Conservation (phyloP, 2,113 vertebrate genomes). For the Spea bombifrons region DNA sequence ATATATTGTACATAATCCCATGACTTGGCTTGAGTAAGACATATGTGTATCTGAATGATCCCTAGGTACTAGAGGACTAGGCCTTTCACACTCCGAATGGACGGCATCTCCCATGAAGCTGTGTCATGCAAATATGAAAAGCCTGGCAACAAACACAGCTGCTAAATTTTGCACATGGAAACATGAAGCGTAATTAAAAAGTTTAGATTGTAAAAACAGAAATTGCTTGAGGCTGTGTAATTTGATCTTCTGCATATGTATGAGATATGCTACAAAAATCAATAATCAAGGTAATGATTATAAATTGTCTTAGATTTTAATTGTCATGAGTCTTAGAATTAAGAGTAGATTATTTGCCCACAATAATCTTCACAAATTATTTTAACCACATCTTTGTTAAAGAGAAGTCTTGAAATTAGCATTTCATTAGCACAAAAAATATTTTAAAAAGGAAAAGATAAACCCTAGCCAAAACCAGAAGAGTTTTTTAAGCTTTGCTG, state of each 20-base stretch:
- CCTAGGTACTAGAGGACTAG: too few species aligned
- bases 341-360: background rate
- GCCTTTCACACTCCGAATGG: too few species aligned
- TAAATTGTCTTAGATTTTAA: background rate
- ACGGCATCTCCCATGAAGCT: too few species aligned
- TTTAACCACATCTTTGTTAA: background rate
- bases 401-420: too few species aligned
- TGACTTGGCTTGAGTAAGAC: too few species aligned
- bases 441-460: too few species aligned
- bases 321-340: background rate
- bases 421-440: too few species aligned
- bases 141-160: background rate
- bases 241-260: background rate
- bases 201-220: background rate
- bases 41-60: too few species aligned
- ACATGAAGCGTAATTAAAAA: background rate
- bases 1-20: too few species aligned
- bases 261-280: background rate
- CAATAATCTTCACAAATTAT: background rate
- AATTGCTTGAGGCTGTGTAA: background rate
- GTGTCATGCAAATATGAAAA: too few species aligned
- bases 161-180: background rate
- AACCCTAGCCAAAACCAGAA: too few species aligned
- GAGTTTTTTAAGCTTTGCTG: too few species aligned
- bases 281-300: background rate